Conservation (phyloP, 2,888 invertebrate species). For the Andrena hattorfiana region DNA sequence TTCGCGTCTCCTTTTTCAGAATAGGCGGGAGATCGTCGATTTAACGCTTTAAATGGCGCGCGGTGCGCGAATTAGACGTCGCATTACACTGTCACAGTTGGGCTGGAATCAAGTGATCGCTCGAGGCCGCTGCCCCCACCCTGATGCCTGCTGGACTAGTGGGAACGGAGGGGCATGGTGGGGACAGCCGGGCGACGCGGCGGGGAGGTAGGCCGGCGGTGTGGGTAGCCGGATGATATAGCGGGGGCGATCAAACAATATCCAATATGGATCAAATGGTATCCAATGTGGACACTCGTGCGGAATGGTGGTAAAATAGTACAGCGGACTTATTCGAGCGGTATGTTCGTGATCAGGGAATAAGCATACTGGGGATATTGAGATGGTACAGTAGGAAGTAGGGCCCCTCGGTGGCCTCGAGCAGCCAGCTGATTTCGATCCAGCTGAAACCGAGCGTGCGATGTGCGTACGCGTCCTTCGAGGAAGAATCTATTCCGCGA, state of each 20-base stretch:
- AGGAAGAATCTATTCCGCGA: background rate
- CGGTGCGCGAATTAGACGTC: background rate
- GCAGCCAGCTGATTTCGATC: background rate
- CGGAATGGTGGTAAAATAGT: too few species aligned
- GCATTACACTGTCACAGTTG: constrained; percentile 3
- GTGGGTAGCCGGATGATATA: too few species aligned
- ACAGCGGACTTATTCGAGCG: too few species aligned
- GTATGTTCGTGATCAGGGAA: too few species aligned
- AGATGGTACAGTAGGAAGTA: background rate
- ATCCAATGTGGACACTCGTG: too few species aligned
- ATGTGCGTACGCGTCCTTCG: background rate
- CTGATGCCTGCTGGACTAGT: background rate
- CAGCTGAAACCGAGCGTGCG: background rate
- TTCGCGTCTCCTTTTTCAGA: background rate
- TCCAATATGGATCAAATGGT: too few species aligned
- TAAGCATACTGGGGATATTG: background rate
- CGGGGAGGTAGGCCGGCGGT: too few species aligned
- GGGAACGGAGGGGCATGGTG: background rate
- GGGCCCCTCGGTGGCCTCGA: background rate
- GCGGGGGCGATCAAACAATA: too few species aligned
- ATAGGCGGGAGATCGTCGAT: constrained; percentile 12
- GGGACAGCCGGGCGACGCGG: background rate
- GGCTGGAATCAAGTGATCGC: constrained; percentile 2
- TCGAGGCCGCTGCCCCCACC: background rate
- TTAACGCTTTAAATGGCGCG: constrained; percentile 19